A percentile compares a stretch with the other conserved stretches of the same genome.
phyloP scores from a whole-genome alignment of 2,113 vertebrate species.

The Ceyx margarethae region DNA sequence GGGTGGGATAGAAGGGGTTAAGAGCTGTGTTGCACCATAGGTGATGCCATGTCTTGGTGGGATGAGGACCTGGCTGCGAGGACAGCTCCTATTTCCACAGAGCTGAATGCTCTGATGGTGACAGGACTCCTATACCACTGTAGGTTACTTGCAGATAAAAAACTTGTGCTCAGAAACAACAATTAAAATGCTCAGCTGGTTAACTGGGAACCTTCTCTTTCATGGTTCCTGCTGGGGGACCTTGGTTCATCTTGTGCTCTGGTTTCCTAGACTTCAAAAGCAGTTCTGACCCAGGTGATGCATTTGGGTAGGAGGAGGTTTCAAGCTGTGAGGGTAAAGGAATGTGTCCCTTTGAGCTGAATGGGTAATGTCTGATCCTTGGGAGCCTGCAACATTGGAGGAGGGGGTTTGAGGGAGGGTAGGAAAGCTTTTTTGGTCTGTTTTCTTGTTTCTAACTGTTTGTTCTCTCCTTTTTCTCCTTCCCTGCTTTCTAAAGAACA shows the following conservation, averaged over 20 bases:
- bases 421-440: not conserved
- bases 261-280: not conserved
- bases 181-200: not conserved
- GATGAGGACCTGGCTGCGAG: not conserved
- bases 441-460: slow-evolving; percentile 64
- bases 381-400: not conserved
- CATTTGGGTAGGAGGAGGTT: not conserved
- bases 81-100: not conserved
- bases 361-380: not conserved
- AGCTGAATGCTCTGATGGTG: not conserved
- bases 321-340: not conserved
- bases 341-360: not conserved
- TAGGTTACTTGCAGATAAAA: not conserved
- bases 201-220: not conserved
- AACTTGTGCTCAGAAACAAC: not conserved
- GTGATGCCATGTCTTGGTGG: not conserved
- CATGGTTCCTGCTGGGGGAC: not conserved
- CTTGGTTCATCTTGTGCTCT: not conserved
- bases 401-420: not conserved
- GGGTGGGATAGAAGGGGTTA: not conserved
- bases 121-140: not conserved
- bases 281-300: not conserved
- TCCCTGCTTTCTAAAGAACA: slow-evolving; percentile 82
- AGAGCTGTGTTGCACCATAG: not conserved
- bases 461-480: slow-evolving; percentile 50